Conservation (phyloP, 1,140 invertebrate genomes). For the Tetranychus urticae region DNA sequence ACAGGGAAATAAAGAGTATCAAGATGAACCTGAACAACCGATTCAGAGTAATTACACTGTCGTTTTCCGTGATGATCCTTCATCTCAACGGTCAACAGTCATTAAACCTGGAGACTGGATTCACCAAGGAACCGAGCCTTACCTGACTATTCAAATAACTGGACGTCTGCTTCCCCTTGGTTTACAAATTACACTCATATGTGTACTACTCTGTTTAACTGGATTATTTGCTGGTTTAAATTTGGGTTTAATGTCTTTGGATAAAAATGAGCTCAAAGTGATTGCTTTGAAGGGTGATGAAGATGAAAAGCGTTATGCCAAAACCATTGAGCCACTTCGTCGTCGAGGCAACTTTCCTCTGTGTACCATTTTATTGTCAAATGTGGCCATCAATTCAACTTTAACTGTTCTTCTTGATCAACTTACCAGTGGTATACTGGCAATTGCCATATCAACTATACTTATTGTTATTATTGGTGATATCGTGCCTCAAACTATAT, state of each 20-base stretch:
- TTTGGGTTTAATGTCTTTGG: slow-evolving; percentile 83
- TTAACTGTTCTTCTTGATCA: slow-evolving; percentile 88
- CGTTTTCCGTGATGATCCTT: too few relatives aligned
- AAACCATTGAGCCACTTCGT: slow-evolving; percentile 63
- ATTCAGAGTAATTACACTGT: too few relatives aligned
- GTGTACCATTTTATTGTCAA: slow-evolving; percentile 70
- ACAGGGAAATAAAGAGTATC: too few relatives aligned
- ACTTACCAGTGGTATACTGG: slow-evolving; percentile 58
- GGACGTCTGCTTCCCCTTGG: slow-evolving; percentile 23
- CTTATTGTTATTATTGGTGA: slow-evolving; percentile 91
- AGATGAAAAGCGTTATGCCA: slow-evolving; percentile 28
- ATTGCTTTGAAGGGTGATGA: slow-evolving; percentile 17
- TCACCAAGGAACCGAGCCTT: slow-evolving; percentile 20
- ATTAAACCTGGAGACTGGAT: slow-evolving; percentile 11
- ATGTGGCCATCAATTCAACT: slow-evolving; percentile 89
- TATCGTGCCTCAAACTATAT: slow-evolving; percentile 69
- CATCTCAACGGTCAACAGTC: not conserved
- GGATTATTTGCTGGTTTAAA: slow-evolving; percentile 87
- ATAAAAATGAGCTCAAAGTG: slow-evolving; percentile 66
- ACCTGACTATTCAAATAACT: slow-evolving; percentile 12
- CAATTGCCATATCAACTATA: slow-evolving; percentile 57
- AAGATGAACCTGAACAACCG: too few relatives aligned
- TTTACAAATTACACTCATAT: slow-evolving; percentile 24
- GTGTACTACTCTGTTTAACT: slow-evolving; percentile 54
- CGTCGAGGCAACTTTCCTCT: slow-evolving; percentile 85